Evolutionary conservation across 2,888 invertebrate genomes (phyloP).

Genomic region (Neria commutata): DNA sequence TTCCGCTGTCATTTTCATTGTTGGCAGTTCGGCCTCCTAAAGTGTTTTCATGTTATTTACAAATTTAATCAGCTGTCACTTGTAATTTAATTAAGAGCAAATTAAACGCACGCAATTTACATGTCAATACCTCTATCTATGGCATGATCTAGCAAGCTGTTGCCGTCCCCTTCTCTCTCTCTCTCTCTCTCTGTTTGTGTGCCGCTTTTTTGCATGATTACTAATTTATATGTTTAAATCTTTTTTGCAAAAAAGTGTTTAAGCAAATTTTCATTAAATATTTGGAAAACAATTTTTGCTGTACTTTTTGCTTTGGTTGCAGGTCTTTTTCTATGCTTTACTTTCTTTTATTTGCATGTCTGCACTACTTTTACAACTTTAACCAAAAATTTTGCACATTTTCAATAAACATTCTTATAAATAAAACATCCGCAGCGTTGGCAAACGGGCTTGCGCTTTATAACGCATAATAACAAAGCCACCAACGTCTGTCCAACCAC

Average conservation of each 20-base stretch:
- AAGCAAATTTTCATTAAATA: no score
- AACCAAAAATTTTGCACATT: conserved; percentile 10
- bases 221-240: no score
- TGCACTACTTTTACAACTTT: conserved; percentile 11
- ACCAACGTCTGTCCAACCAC: conserved; percentile 95
- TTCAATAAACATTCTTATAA: conserved; percentile 1
- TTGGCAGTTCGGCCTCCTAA: not conserved
- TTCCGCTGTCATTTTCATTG: not conserved
- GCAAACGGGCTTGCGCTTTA: conserved; percentile 85
- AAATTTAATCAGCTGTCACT: not conserved
- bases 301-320: conserved; percentile 1
- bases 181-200: no score
- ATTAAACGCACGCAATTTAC: conserved; percentile 13
- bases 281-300: no score
- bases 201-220: no score
- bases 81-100: conserved; percentile 8
- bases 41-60: not conserved
- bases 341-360: conserved; percentile 29
- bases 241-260: no score
- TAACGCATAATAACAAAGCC: conserved; percentile 96
- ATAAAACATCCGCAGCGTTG: conserved; percentile 73
- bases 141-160: no score
- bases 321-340: conserved; percentile 4
- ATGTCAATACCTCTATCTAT: not conserved
- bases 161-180: no score